Percentiles rank a stretch among this genome's conserved stretches.
phyloP scores from a whole-genome alignment of 1,140 invertebrate genomes.

The Brachionus rubens region DNA sequence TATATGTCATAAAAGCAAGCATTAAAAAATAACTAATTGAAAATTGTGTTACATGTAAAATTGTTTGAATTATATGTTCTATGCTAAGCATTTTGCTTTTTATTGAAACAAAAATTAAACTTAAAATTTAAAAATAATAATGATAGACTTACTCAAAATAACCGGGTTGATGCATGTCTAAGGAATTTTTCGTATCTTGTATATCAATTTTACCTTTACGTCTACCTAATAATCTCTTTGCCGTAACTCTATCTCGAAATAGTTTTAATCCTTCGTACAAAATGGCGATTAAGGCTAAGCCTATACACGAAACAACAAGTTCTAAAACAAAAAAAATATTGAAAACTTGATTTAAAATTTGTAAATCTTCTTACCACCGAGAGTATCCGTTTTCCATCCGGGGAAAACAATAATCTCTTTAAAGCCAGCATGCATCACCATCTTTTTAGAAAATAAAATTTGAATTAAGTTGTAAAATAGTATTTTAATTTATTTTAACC shows the following conservation, averaged over 20 bases:
- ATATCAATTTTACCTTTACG: background rate
- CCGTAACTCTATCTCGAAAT: conserved; percentile 47
- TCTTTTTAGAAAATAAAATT: background rate
- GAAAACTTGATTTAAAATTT: background rate
- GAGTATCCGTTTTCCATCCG: conserved; percentile 21
- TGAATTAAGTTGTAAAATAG: background rate
- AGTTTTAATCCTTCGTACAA: conserved; percentile 50
- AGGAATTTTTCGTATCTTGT: background rate
- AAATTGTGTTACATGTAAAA: conserved; percentile 41
- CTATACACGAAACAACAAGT: conserved; percentile 48
- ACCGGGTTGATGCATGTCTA: background rate
- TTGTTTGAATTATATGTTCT: conserved; percentile 45
- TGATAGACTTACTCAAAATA: background rate
- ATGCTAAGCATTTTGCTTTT: conserved; percentile 8
- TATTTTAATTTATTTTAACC: background rate
- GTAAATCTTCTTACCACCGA: background rate
- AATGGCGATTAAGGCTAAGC: conserved; percentile 47
- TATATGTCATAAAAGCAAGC: conserved; percentile 45
- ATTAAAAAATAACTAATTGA: conserved; percentile 46
- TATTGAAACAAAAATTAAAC: background rate
- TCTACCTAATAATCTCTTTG: background rate
- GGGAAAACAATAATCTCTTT: conserved; percentile 44
- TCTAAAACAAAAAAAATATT: background rate
- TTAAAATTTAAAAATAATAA: background rate
- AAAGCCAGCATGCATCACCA: conserved; percentile 39